Base-by-base conservation (phyloP, 2,797 vertebrate genomes). In the Mastacembelus armatus region DNA sequence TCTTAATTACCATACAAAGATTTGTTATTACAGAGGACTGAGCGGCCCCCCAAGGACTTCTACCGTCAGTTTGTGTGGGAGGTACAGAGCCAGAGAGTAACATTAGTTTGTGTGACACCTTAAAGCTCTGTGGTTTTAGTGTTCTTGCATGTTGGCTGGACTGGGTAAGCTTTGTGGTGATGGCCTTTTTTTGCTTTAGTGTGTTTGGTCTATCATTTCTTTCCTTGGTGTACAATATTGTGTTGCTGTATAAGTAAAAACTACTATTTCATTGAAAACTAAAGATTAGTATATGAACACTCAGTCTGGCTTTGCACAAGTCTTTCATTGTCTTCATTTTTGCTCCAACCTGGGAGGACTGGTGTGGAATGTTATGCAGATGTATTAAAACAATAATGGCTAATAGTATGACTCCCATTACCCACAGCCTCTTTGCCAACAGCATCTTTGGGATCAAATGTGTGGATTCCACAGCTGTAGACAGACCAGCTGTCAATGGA, bases 61-160 rank as follows among this genome's bases (percentile, higher is more conserved):
- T 81, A 74, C 73, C 67, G 69, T 77, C 38, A 73, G 58, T 75
- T 36, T 77, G 33, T 66, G 65, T 71, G 62, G 74, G 74, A 35
- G 74, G 74, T 61, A 54, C 56, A 60, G 65, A 63, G 60, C 66
- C 16, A 11, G 45, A 58, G 21, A 69, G 57, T 71, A 54, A 47
- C 4, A 18, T 57, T 40, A 44, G 66, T 74, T 62, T 63, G 52
- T 70, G 74, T 70, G 74, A 71, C 58, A 71, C 27, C 27, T 60
- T 60, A 29, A 62, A 49, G 50, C 71, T 73, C 35, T 75, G 54
- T 87, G 75, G 85, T 62, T 69, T 71, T 50, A 57, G 55, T 85
- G 83, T 80, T 33, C 67, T 70, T 90, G 89, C 89, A 92, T 91
- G 89, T 47, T n/a, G 30, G 50, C 70, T 63, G 52, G 36, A 65